Percentiles rank a stretch among this genome's conserved stretches.
phyloP scores from a whole-genome alignment of 2,113 vertebrate genomes.

The Istiophorus platypterus region DNA sequence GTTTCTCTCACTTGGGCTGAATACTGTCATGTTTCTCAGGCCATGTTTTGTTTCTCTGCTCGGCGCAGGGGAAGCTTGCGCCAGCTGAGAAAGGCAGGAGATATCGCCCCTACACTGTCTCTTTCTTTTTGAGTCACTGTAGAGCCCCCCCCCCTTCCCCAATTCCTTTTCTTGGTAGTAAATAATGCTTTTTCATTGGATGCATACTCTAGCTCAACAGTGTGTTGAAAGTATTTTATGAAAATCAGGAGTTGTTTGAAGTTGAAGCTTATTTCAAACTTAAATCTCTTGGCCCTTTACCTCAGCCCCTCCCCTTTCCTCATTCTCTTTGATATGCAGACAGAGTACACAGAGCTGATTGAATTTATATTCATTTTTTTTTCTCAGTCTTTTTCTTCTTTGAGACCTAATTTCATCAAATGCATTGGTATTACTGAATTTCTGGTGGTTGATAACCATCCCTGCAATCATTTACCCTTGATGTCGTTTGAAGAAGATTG shows the following conservation, averaged over 20 bases:
- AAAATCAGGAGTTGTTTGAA: constrained; percentile 75
- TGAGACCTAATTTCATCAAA: constrained; percentile 48
- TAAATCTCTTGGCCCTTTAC: constrained; percentile 63
- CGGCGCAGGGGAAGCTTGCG: constrained; percentile 38
- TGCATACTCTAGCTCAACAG: constrained; percentile 39
- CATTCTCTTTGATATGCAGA: constrained; percentile 66
- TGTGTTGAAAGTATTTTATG: constrained; percentile 73
- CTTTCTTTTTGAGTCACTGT: constrained; percentile 49
- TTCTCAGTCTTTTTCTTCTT: constrained; percentile 32
- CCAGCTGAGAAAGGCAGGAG: constrained; percentile 42
- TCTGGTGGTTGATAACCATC: constrained; percentile 39
- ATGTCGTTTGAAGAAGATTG: constrained; percentile 39
- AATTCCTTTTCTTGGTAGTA: constrained; percentile 68
- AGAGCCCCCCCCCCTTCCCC: constrained; percentile 26
- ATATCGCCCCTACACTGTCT: constrained; percentile 52
- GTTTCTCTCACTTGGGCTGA: constrained; percentile 65
- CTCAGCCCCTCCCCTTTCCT: constrained; percentile 30
- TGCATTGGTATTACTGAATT: constrained; percentile 31
- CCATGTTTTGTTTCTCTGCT: constrained; percentile 68
- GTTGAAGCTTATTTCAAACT: constrained; percentile 63
- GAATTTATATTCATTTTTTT: constrained; percentile 54
- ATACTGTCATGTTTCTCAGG: constrained; percentile 66
- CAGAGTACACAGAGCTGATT: constrained; percentile 53
- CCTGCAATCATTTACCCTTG: constrained; percentile 46
- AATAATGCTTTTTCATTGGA: constrained; percentile 83